Conservation (phyloP, 2,797 vertebrate genomes). For the Anguilla anguilla region DNA sequence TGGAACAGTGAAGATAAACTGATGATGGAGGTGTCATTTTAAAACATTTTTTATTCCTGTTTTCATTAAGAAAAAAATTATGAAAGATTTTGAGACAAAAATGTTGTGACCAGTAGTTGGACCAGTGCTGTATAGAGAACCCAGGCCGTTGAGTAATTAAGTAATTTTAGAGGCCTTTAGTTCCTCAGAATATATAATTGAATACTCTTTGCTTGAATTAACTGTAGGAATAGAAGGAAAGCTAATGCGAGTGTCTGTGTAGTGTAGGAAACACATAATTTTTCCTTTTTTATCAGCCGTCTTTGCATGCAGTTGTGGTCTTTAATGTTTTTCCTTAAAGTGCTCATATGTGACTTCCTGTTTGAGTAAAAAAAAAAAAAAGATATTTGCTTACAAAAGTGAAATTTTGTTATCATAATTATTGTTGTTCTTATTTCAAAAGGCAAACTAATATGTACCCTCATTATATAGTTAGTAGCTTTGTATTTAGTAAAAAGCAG, state of each 20-base stretch:
- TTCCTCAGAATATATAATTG: not conserved
- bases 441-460: conserved; percentile 10
- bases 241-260: not conserved
- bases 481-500: not conserved
- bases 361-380: not conserved
- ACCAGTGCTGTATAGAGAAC: not conserved
- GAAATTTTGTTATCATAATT: not conserved
- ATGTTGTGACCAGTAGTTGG: conserved; percentile 2
- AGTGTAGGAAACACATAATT: conserved; percentile 3
- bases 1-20: not conserved
- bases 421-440: not conserved
- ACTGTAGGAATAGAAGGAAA: conserved; percentile 1
- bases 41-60: not conserved
- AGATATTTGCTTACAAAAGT: not conserved
- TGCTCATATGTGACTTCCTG: conserved; percentile 8
- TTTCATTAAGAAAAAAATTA: not conserved
- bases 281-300: not conserved
- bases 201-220: conserved; percentile 3
- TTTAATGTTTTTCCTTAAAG: conserved; percentile 4
- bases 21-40: conserved; percentile 4
- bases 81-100: not conserved
- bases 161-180: not conserved
- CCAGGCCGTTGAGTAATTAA: not conserved
- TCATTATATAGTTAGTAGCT: conserved; percentile 1
- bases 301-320: conserved; percentile 10